These are phyloP conservation scores for Tineola bisselliella DNA, from an alignment of 2,888 invertebrate genomes.

Conservation along the genomic window DNA sequence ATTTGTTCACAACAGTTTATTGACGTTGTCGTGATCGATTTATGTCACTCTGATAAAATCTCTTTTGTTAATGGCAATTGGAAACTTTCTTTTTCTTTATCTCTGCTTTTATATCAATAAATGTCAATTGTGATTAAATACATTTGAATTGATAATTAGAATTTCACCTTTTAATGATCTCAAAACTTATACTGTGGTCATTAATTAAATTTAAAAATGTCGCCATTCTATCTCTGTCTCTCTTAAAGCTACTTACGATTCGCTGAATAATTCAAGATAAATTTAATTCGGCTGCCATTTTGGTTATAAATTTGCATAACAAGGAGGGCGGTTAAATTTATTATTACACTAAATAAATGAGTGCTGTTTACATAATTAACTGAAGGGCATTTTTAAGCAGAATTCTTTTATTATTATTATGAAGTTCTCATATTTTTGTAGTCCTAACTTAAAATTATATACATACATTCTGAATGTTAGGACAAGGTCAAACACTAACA, in stretches of 20 bases:
- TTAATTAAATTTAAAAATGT: neutral
- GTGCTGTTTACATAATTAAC: neutral
- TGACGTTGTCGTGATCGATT: neutral
- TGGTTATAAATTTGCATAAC: conserved; percentile 34
- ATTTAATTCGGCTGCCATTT: conserved; percentile 31
- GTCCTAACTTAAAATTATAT: no score
- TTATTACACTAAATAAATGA: conserved; percentile 1
- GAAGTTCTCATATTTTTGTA: no score
- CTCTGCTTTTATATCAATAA: no score
- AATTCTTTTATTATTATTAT: no score
- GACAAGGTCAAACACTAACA: no score
- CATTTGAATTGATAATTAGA: neutral
- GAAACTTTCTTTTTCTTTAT: neutral
- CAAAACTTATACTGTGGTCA: neutral
- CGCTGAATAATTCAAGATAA: conserved; percentile 35
- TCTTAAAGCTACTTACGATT: conserved; percentile 25
- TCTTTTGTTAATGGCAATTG: neutral
- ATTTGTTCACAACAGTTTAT: neutral
- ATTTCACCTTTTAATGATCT: neutral
- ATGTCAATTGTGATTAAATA: no score
- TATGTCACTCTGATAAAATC: neutral
- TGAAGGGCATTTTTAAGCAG: neutral
- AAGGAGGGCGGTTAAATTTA: neutral
- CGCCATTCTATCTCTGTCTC: neutral
- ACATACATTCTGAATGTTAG: no score